Evolutionary conservation across 2,888 invertebrate genomes (phyloP).

Genomic region (Antitype chi): DNA sequence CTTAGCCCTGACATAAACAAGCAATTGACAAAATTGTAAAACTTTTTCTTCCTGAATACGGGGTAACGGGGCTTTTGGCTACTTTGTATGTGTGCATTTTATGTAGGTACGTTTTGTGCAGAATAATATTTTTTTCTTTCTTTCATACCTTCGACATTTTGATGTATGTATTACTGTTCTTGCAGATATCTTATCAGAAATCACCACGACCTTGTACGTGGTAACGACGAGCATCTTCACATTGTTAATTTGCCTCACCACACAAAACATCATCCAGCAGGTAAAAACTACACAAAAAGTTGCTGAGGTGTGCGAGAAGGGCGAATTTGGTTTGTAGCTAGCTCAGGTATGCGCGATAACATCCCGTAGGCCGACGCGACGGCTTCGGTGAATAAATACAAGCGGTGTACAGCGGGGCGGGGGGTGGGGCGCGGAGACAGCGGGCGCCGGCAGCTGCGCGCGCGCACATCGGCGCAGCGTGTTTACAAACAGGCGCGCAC

Average conservation of each 20-base stretch:
- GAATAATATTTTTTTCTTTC: too few species aligned
- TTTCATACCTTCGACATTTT: neutral
- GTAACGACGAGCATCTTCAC: too few species aligned
- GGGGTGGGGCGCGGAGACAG: conserved; percentile 27
- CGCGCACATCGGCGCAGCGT: conserved; percentile 70
- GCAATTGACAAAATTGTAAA: too few species aligned
- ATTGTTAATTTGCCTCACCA: neutral
- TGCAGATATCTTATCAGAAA: neutral
- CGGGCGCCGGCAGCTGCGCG: conserved; percentile 75
- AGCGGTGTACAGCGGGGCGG: neutral
- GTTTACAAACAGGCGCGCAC: conserved; percentile 70
- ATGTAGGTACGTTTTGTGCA: too few species aligned
- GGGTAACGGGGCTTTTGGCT: too few species aligned
- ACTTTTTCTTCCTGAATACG: too few species aligned
- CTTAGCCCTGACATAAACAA: too few species aligned
- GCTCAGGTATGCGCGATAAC: conserved; percentile 55
- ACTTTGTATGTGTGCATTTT: too few species aligned
- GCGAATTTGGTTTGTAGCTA: conserved; percentile 27
- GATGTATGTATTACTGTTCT: neutral
- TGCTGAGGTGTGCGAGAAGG: conserved; percentile 13
- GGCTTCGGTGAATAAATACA: conserved; percentile 36
- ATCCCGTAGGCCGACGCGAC: conserved; percentile 30
- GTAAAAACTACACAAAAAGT: neutral
- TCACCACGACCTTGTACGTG: neutral
- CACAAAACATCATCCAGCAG: conserved; percentile 18